Evolutionary conservation across 2,113 vertebrate genomes (phyloP).

Genomic region (Rallus limicola): DNA sequence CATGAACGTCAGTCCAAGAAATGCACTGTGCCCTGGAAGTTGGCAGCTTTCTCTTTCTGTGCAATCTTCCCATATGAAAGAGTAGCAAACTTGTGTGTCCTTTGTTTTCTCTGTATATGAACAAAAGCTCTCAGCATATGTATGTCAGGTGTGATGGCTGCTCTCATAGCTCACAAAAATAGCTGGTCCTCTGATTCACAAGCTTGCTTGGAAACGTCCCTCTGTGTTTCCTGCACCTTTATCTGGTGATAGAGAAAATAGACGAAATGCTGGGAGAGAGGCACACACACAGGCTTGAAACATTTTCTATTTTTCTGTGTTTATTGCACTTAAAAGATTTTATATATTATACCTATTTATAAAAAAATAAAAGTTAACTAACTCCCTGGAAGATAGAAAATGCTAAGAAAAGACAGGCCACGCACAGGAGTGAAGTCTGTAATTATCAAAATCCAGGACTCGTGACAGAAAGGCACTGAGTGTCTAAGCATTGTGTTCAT

Average conservation of each 20-base stretch:
- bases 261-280: neutral
- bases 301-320: constrained; percentile 59
- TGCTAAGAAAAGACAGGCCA: neutral
- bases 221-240: neutral
- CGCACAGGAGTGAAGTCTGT: neutral
- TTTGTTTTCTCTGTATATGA: neutral
- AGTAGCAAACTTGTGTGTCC: neutral
- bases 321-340: constrained; percentile 51
- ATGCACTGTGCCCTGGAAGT: neutral
- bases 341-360: constrained; percentile 59
- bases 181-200: neutral
- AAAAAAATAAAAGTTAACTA: neutral
- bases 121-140: neutral
- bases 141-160: neutral
- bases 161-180: neutral
- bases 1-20: neutral
- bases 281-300: neutral
- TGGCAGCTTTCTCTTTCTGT: neutral
- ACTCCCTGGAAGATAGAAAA: neutral
- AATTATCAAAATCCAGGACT: neutral
- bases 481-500: neutral
- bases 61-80: neutral
- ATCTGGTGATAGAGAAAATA: neutral
- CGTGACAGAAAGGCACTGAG: neutral
- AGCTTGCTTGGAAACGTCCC: neutral